Base-by-base conservation (phyloP, 2,888 invertebrate genomes). In the Drosophila meridiana region DNA sequence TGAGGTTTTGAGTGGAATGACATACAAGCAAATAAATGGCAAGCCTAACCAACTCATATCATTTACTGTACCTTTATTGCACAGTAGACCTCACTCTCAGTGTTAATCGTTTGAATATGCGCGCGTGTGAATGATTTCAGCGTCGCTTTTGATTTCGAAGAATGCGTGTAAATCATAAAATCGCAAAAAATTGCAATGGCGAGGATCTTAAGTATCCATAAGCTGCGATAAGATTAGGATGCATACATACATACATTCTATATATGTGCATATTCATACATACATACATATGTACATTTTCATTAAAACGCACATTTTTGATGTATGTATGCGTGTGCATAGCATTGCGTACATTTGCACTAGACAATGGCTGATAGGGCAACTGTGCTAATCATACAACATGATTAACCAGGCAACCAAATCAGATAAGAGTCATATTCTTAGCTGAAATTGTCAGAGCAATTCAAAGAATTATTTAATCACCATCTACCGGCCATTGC, bases 141-240 rank as follows among this genome's bases (percentile, higher is more conserved):
- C 65, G 68, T 65, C 26, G 67, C 38, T 64, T 48, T 62, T 69
- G 56, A 74, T 57, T 82, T 82, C 73, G 59, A 69, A 72, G 82
- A 81, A 83, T 79, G 77, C 58, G 76, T 67, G 76, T 85, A 74
- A 83, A 74, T 85, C 83, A 83, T 83, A 75, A 87, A 74, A 70
- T 43, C 57, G 52, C 71, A 45, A 66, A 42, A 62, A 62, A 83
- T 69, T 75, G 65, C 66, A 74, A 62, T 48, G 50, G 11, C 43
- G 38, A 52, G 78, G 64, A 78, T 71, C 55, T 57, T 67, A 71
- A 59, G 48, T 60, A 72, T 75, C 9, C 28, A 57, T 32, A 52
- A 67, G 57, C 32, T 40, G 36, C 42, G 73, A 79, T 76, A 72
- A 75, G 65, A 53, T 60, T 62, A 58, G 34, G 7, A 8, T 42